These are phyloP conservation scores for Exocentrus adspersus DNA, from an alignment of 2,888 invertebrate species.

Conservation along the genomic window DNA sequence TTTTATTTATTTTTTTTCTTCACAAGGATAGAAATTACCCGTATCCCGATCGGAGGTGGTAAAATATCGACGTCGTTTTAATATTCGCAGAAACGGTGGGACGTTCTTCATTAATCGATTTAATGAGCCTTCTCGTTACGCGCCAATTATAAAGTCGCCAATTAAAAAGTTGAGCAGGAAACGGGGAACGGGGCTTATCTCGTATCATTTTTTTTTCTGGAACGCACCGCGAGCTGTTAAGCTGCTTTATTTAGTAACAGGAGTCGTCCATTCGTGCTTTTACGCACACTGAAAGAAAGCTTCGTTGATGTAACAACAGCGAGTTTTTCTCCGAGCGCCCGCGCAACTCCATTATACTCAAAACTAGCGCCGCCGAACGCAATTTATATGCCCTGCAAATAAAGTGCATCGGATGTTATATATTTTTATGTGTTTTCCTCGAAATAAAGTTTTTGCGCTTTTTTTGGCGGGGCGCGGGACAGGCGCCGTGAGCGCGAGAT, in stretches of 20 bases:
- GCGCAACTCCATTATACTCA: constrained; percentile 54
- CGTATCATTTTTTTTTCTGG: constrained; percentile 2
- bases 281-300: too few relatives aligned
- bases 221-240: not conserved
- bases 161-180: constrained; percentile 51
- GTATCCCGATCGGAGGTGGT: constrained; percentile 18
- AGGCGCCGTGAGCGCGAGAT: constrained; percentile 26
- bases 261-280: too few relatives aligned
- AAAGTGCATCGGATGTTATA: constrained; percentile 63
- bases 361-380: constrained; percentile 56
- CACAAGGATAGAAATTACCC: constrained; percentile 33
- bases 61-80: constrained; percentile 15
- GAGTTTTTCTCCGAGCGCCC: too few relatives aligned
- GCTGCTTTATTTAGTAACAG: not conserved
- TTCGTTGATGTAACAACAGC: too few relatives aligned
- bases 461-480: constrained; percentile 48
- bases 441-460: constrained; percentile 60
- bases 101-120: constrained; percentile 46
- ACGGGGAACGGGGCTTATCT: constrained; percentile 22
- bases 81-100: constrained; percentile 39
- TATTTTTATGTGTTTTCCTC: constrained; percentile 64
- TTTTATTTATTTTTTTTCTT: too few relatives aligned
- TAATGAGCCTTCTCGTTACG: constrained; percentile 46
- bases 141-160: constrained; percentile 48
- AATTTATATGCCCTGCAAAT: constrained; percentile 57